phyloP scores from a whole-genome alignment of 92 coral and sea anemone species.

The Umimayanthus chanpuru region DNA sequence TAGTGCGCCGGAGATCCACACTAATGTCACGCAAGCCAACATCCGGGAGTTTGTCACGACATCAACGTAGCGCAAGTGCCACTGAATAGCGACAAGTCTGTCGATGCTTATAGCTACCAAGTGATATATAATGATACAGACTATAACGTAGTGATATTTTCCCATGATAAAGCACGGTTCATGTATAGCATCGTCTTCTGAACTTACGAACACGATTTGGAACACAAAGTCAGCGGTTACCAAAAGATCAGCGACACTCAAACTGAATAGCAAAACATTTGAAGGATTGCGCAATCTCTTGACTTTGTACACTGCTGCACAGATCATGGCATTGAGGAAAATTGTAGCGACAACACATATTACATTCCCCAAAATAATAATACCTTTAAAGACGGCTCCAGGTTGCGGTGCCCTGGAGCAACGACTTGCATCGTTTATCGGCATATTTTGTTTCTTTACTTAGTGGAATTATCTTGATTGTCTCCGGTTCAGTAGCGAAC shows the following conservation, averaged over 20 bases:
- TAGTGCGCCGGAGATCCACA: conserved; percentile 3
- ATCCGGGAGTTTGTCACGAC: conserved; percentile 15
- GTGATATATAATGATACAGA: not conserved
- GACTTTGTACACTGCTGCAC: conserved; percentile 21
- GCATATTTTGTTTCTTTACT: too few relatives aligned
- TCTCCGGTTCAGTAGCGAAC: too few relatives aligned
- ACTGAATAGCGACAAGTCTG: conserved; percentile 29
- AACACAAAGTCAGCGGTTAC: conserved; percentile 11
- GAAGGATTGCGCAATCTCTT: conserved; percentile 15
- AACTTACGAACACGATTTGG: conserved; percentile 1
- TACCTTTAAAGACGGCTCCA: too few relatives aligned
- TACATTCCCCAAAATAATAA: not conserved
- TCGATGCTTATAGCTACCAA: conserved; percentile 30
- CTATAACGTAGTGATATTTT: not conserved
- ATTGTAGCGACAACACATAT: not conserved
- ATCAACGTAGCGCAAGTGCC: conserved; percentile 30
- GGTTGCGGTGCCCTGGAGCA: too few relatives aligned
- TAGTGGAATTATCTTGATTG: too few relatives aligned
- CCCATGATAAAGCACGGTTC: not conserved
- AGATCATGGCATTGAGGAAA: not conserved
- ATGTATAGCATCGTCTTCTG: not conserved
- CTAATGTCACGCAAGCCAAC: not conserved
- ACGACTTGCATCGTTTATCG: too few relatives aligned
- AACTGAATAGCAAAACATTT: not conserved
- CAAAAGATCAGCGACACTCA: conserved; percentile 14